Base-by-base conservation (phyloP, 92 coral and sea anemone species). In the Scolanthus callimorphus region DNA sequence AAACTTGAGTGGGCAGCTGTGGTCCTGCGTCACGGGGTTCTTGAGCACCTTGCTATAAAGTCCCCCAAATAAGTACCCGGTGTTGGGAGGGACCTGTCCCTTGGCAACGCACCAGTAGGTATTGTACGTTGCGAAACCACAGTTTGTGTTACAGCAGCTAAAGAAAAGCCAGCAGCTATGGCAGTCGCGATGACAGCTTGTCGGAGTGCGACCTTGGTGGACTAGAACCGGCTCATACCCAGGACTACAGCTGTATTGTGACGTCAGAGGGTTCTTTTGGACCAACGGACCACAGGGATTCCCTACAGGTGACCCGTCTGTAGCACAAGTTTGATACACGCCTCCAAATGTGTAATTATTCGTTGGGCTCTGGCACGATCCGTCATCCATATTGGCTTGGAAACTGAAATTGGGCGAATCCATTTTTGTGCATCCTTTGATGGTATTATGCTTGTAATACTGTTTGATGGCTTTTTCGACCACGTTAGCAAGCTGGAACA, bases 311-410 rank as follows among this genome's bases (percentile, higher is more conserved):
- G 89, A 80, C 17, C 82, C 97, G 4, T 62, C 71, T 24, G 47
- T 50, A 39, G 45, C 15, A 46, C 97, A 90, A 17, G 95, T 85
- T 58, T 90, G 97, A 64, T 72, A 90, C 27, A 86, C 91, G 17
- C 97, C 97, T 27, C 97, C 97, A 47, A 91, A 91, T 12, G 97
- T 91, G 64, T 75, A 91, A 54, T 91, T 91, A 41, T 82, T 86
- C 15, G 66, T 61, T 4, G 88, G 79, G n/a, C 83, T 66, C 29
- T 86, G 54, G 79, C 97, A 91, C 25, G 97, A 82, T 25, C 81
- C 68, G 60, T 91, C 97, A 39, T 85, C 97, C 26, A 86, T 60
- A 53, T 81, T 82, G 20, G 97, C 95, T 61, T 90, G 97, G 60
- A 89, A 91, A 68, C 85, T 91, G 65, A 91, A 91, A 57, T 91